These are phyloP conservation scores for Bombus consobrinus DNA, from an alignment of 1,140 invertebrate species.

Conservation along the genomic window DNA sequence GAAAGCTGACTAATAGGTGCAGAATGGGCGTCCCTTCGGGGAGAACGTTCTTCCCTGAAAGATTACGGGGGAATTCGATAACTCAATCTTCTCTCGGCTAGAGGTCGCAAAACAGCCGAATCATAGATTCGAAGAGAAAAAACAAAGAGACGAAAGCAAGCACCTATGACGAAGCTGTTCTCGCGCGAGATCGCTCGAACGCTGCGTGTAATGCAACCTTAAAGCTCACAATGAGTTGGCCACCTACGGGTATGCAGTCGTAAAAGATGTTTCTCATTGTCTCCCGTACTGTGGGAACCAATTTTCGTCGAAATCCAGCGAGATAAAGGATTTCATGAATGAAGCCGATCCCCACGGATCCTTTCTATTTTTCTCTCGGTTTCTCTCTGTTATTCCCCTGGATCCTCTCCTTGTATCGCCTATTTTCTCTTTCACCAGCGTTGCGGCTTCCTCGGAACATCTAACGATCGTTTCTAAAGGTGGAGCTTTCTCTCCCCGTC, in stretches of 20 bases:
- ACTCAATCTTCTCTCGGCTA: constrained; percentile 4
- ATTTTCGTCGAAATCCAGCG: constrained; percentile 60
- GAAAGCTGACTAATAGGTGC: not conserved
- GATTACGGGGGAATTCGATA: constrained; percentile 6
- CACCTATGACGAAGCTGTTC: constrained; percentile 59
- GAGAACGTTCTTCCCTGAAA: no score
- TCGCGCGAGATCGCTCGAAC: constrained; percentile 44
- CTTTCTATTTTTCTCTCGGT: constrained; percentile 51
- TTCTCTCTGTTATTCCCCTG: constrained; percentile 11
- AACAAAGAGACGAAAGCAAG: constrained; percentile 33
- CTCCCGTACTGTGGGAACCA: constrained; percentile 70
- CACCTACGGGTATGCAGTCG: constrained; percentile 59
- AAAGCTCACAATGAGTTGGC: constrained; percentile 61
- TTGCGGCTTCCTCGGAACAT: constrained; percentile 45
- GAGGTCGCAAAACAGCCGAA: constrained; percentile 32
- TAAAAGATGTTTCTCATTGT: constrained; percentile 64
- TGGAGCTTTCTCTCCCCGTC: constrained; percentile 42
- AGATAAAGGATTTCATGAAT: constrained; percentile 74
- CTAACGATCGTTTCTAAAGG: constrained; percentile 49
- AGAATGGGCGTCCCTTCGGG: not conserved
- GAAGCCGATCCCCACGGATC: constrained; percentile 53
- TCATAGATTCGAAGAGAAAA: constrained; percentile 41
- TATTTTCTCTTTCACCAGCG: constrained; percentile 45
- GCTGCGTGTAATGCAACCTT: constrained; percentile 60
- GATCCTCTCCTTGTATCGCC: constrained; percentile 4